Base-by-base conservation (phyloP, 2,113 vertebrate genomes). In the Chlamydotis undulata region DNA sequence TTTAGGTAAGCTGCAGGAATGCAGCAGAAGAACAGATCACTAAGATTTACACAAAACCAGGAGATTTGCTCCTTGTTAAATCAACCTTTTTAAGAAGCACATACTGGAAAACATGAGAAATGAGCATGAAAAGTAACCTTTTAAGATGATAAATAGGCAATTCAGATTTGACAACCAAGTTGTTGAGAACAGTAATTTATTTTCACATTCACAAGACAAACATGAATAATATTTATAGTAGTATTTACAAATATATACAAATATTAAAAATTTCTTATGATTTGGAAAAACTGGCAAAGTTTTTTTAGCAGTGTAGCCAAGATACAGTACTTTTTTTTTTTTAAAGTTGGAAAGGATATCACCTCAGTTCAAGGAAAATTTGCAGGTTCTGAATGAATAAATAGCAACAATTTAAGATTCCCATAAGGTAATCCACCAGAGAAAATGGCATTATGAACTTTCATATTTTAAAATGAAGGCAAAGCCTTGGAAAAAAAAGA, bases 231-330 rank as follows among this genome's bases (percentile, higher is more conserved):
- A 97, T 94, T 96, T 97, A 96, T 82, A 94, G 59, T 47, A 41
- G 4, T 97, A 98, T 98, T 97, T 98, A 98, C 97, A 98, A 75
- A 83, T 95, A 95, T 97, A 94, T 90, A 98, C 97, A 98, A 89
- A 95, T 91, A 95, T 81, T 93, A 78, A 96, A 97, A 98, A 90
- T 6, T 5, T 24, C n/a, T 49, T 52, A 71, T 5, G 0, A 49
- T 87, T 83, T 45, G 11, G 59, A 80, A 86, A 87, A 57, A 92
- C 13, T n/a, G 56, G 56, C 9, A 68, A 71, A 43, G 28, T 43
- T 65, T 85, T 91, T 92, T 82, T 89, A 87, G 86, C 63, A 91
- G 14, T 90, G 79, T 17, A 57, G 49, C 8, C 24, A 95, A 80
- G 53, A 82, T 60, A 94, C 79, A 77, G 80, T 87, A 92, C 80